phyloP scores from a whole-genome alignment of 1,140 invertebrate species.

The Diachasmimorpha longicaudata region DNA sequence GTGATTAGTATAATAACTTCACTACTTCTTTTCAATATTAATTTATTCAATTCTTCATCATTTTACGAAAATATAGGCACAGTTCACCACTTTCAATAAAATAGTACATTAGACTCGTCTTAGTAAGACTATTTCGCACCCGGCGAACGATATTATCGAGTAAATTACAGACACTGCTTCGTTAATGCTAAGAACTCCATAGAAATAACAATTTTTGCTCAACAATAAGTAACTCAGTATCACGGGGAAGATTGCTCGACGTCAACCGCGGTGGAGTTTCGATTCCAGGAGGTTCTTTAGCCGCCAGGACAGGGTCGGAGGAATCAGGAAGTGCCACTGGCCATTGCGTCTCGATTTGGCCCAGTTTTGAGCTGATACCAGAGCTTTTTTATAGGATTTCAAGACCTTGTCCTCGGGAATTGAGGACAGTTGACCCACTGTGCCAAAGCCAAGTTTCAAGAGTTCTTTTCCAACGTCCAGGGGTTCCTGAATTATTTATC shows the following conservation, averaged over 20 bases:
- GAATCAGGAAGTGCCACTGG: constrained; percentile 59
- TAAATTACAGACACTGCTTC: neutral
- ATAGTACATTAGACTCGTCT: neutral
- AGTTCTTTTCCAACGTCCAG: constrained; percentile 56
- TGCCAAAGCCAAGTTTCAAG: constrained; percentile 61
- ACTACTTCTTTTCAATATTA: no score
- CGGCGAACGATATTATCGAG: neutral
- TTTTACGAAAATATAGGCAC: no score
- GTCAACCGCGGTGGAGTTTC: constrained; percentile 30
- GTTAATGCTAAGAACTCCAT: neutral
- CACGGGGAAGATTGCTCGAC: neutral
- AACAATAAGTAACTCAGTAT: neutral
- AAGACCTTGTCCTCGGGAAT: constrained; percentile 33
- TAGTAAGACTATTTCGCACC: neutral
- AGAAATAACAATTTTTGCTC: neutral
- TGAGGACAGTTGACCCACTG: constrained; percentile 39
- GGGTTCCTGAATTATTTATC: constrained; percentile 34
- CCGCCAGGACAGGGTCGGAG: constrained; percentile 51
- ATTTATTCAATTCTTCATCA: no score
- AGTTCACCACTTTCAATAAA: neutral
- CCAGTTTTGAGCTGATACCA: constrained; percentile 54
- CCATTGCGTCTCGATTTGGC: constrained; percentile 60
- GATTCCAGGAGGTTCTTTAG: constrained; percentile 37
- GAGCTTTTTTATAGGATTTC: constrained; percentile 47
- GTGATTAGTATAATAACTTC: no score